Conservation (phyloP, 2,888 invertebrate genomes). For the Sesia apiformis region DNA sequence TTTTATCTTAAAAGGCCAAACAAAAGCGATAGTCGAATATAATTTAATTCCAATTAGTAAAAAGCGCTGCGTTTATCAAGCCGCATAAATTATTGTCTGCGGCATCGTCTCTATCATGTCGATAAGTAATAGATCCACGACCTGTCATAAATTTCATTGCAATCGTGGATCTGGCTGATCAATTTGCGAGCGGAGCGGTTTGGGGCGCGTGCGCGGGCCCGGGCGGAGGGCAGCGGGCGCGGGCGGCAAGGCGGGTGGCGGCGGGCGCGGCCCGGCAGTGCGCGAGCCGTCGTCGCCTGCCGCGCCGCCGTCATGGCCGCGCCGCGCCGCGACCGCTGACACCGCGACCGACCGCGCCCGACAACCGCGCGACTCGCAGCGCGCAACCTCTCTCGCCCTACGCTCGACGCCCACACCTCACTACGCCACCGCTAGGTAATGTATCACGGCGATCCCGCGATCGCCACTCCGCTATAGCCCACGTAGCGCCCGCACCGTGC, state of each 20-base stretch:
- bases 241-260: conserved; percentile 23
- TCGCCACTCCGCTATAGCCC: conserved; percentile 9
- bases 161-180: conserved; percentile 67
- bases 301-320: conserved; percentile 65
- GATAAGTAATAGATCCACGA: conserved; percentile 53
- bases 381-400: conserved; percentile 16
- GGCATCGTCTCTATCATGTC: conserved; percentile 41
- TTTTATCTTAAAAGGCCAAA: too few species aligned
- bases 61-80: conserved; percentile 10
- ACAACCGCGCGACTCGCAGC: conserved; percentile 13
- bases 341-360: conserved; percentile 32
- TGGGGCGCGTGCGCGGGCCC: conserved; percentile 21
- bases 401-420: conserved; percentile 25
- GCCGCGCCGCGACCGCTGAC: conserved; percentile 55
- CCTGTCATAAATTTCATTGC: conserved; percentile 69
- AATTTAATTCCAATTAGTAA: too few species aligned
- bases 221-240: conserved; percentile 13
- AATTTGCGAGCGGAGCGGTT: conserved; percentile 34
- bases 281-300: conserved; percentile 53
- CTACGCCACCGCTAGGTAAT: conserved; percentile 29
- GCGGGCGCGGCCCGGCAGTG: conserved; percentile 39
- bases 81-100: conserved; percentile 29
- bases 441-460: conserved; percentile 25
- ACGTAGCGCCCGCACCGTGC: conserved; percentile 13
- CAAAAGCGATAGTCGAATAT: too few species aligned